Percentiles rank a stretch among this genome's conserved stretches.
Conservation (phyloP, 1,140 invertebrate genomes). For the Brachionus paranguensis region DNA sequence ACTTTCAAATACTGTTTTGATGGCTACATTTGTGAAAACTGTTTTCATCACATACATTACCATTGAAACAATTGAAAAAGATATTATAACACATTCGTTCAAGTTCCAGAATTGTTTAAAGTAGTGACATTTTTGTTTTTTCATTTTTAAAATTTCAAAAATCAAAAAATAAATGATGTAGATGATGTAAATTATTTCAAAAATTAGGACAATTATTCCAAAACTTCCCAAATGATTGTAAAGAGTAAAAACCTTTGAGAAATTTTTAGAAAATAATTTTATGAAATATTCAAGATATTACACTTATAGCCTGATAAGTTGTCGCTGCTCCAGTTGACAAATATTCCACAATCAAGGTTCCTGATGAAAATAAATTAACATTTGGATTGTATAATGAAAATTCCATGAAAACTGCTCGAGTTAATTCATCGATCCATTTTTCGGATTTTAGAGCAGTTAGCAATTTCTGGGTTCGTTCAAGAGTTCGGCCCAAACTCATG, state of each 20-base stretch:
- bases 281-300: constrained; percentile 12
- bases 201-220: constrained; percentile 50
- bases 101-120: constrained; percentile 58
- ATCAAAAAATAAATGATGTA: constrained; percentile 53
- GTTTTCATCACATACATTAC: constrained; percentile 57
- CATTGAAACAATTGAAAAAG: constrained; percentile 54
- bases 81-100: constrained; percentile 55
- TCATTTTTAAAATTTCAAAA: constrained; percentile 47
- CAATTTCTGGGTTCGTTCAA: constrained; percentile 1
- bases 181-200: constrained; percentile 49
- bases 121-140: constrained; percentile 52
- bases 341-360: constrained; percentile 42
- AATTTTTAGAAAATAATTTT: too few relatives aligned
- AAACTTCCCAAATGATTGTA: constrained; percentile 52
- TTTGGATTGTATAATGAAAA: constrained; percentile 44
- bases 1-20: constrained; percentile 51
- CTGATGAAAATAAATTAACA: constrained; percentile 43
- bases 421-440: constrained; percentile 43
- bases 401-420: constrained; percentile 42
- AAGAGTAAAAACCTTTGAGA: constrained; percentile 50
- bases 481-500: constrained; percentile 42
- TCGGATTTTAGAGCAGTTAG: constrained; percentile 41
- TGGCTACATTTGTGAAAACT: constrained; percentile 52
- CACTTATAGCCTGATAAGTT: constrained; percentile 49
- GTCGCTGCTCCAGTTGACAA: constrained; percentile 44